These are phyloP conservation scores for Campoplex capitator DNA, from an alignment of 2,888 invertebrate genomes.

Conservation along the genomic window DNA sequence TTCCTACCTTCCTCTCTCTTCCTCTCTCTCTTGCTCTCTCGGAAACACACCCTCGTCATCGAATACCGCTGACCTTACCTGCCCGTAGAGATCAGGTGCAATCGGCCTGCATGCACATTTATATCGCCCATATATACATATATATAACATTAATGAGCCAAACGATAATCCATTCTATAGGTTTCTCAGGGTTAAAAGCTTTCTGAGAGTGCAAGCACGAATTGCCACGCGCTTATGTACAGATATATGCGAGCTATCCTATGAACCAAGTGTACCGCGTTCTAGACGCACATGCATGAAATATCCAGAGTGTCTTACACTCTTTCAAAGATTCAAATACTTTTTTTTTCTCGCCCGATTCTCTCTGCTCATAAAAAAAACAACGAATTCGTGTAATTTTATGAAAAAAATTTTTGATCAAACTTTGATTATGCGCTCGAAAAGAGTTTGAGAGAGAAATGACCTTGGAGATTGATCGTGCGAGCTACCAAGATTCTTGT, in stretches of 20 bases:
- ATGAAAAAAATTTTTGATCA: no score
- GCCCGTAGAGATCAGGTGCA: constrained; percentile 66
- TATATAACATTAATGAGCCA: background rate
- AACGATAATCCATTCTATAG: constrained; percentile 55
- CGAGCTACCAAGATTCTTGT: constrained; percentile 23
- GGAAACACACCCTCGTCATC: background rate
- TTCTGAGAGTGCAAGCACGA: constrained; percentile 4
- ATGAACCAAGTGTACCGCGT: no score
- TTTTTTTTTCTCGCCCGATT: no score
- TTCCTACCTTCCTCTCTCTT: background rate
- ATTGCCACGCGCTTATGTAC: background rate
- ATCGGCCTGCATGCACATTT: constrained; percentile 60
- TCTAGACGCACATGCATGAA: no score
- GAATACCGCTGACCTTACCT: constrained; percentile 78
- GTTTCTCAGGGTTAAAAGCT: constrained; percentile 64
- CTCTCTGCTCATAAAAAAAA: no score
- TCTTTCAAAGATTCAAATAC: background rate
- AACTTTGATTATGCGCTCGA: no score
- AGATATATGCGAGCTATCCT: background rate
- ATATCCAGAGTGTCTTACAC: background rate
- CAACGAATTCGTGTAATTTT: no score
- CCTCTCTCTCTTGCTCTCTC: background rate
- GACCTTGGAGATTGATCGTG: constrained; percentile 56
- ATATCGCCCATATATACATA: background rate
- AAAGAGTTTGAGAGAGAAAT: constrained; percentile 18